phyloP scores from a whole-genome alignment of 2,113 vertebrate species.

The Toxotes jaculatrix region DNA sequence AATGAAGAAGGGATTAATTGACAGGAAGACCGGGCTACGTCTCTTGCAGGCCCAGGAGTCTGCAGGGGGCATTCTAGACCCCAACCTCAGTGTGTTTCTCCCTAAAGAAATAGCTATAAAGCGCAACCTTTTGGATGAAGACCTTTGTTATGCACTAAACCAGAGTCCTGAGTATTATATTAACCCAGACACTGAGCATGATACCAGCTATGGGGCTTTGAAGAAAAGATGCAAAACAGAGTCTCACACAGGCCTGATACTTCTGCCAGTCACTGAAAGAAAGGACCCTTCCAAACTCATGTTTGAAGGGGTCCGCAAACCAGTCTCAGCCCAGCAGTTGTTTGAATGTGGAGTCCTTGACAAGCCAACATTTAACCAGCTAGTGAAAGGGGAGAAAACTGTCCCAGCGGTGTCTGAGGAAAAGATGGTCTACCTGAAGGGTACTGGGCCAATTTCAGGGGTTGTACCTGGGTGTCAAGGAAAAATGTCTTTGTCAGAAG shows the following conservation, averaged over 20 bases:
- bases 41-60: too few species aligned
- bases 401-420: not conserved
- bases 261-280: constrained; percentile 6
- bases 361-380: constrained; percentile 6
- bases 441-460: constrained; percentile 14
- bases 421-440: constrained; percentile 1
- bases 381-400: constrained; percentile 11
- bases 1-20: too few species aligned
- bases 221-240: constrained; percentile 20
- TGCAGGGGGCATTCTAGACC: too few species aligned
- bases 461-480: constrained; percentile 3
- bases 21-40: too few species aligned
- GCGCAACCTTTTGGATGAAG: too few species aligned
- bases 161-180: constrained; percentile 29
- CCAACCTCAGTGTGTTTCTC: too few species aligned
- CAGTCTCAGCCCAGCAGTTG: constrained; percentile 18
- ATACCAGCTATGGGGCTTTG: not conserved
- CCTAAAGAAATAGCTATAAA: too few species aligned
- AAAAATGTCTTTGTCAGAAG: constrained; percentile 6
- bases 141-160: constrained; percentile 73
- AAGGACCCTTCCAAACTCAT: constrained; percentile 1
- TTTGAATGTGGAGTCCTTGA: constrained; percentile 18
- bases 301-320: constrained; percentile 15
- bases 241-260: constrained; percentile 7
- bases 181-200: constrained; percentile 6